Evolutionary conservation across 2,888 invertebrate genomes (phyloP).

Genomic region (Campaea margaritaria): DNA sequence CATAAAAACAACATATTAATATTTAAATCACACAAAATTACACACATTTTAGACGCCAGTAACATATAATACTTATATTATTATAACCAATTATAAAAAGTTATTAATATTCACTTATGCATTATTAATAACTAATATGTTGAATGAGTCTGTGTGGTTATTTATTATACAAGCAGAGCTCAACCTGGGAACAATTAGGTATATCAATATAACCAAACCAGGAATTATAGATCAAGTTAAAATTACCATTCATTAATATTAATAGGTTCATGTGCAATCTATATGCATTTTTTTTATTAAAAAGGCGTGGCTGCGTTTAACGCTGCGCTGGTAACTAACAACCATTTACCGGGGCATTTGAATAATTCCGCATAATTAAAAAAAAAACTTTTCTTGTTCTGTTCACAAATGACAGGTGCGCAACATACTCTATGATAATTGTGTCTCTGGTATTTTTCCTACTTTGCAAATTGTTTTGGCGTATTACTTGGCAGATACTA

Average conservation of each 20-base stretch:
- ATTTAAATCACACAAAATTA: conserved; percentile 5
- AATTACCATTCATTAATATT: conserved; percentile 46
- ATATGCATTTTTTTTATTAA: conserved; percentile 36
- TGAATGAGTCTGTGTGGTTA: conserved; percentile 13
- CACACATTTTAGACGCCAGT: background rate
- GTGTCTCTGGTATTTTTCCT: conserved; percentile 33
- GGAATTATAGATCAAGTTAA: conserved; percentile 38
- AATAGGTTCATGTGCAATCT: conserved; percentile 31
- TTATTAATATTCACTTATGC: background rate
- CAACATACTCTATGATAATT: conserved; percentile 28
- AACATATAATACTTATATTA: background rate
- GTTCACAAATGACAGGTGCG: conserved; percentile 39
- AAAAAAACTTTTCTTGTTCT: conserved; percentile 45
- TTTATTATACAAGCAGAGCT: conserved; percentile 18
- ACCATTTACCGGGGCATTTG: conserved; percentile 50
- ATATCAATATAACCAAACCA: conserved; percentile 36
- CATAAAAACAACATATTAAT: conserved; percentile 41
- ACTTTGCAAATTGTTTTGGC: conserved; percentile 40
- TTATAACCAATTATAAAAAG: conserved; percentile 1
- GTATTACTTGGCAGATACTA: conserved; percentile 31
- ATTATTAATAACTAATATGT: conserved; percentile 19
- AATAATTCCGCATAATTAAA: conserved; percentile 59
- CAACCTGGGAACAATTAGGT: conserved; percentile 37
- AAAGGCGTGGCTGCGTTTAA: conserved; percentile 51
- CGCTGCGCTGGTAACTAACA: conserved; percentile 18